phyloP scores from a whole-genome alignment of 2,888 invertebrate genomes.

The Sycophila texana region DNA sequence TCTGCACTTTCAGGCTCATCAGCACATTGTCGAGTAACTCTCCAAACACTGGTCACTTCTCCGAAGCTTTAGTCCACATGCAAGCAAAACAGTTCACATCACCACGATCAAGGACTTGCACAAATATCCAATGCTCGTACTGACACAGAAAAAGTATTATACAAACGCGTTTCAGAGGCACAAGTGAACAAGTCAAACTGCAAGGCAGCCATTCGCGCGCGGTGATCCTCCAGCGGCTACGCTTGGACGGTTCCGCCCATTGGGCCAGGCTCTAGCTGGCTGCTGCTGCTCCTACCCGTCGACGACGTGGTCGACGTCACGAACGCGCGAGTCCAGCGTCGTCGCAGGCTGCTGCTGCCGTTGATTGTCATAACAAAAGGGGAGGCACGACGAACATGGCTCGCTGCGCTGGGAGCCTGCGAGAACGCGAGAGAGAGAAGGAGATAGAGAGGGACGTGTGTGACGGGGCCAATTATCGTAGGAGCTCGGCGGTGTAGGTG shows the following conservation, averaged over 20 bases:
- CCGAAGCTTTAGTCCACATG: background rate
- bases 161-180: too few relatives aligned
- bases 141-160: too few relatives aligned
- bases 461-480: slow-evolving; percentile 40
- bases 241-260: background rate
- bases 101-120: background rate
- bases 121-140: too few relatives aligned
- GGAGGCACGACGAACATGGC: slow-evolving; percentile 34
- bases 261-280: slow-evolving; percentile 1
- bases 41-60: background rate
- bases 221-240: background rate
- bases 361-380: slow-evolving; percentile 50
- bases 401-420: slow-evolving; percentile 13
- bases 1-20: background rate
- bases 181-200: too few relatives aligned
- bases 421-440: background rate
- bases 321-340: slow-evolving; percentile 22
- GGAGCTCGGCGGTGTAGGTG: slow-evolving; percentile 3
- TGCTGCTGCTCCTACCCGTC: background rate
- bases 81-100: background rate
- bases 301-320: slow-evolving; percentile 29
- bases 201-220: too few relatives aligned
- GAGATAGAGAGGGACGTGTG: background rate
- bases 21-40: background rate
- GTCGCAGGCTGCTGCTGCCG: background rate